A percentile compares a stretch with the other conserved stretches of the same genome.
Conservation (phyloP, 2,797 vertebrate genomes). For the Sebastes diploproa region DNA sequence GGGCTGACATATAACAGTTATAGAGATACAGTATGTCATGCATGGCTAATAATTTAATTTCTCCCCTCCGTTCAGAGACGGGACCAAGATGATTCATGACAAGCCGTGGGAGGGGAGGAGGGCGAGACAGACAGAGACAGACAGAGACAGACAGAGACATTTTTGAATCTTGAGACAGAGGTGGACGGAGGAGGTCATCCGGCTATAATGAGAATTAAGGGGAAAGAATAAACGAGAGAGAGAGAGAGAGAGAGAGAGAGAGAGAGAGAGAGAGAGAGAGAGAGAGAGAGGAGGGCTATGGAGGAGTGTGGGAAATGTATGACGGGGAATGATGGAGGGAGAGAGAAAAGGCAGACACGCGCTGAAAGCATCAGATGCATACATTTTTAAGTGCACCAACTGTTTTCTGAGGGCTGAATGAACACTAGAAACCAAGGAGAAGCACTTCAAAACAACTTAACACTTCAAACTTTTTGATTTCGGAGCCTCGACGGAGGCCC, state of each 20-base stretch:
- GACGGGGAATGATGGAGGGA: not conserved
- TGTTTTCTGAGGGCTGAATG: constrained; percentile 39
- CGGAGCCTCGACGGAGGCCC: constrained; percentile 25
- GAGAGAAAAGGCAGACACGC: not conserved
- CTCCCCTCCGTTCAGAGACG: constrained; percentile 20
- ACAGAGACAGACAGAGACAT: constrained; percentile 4
- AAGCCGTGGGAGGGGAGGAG: constrained; percentile 26
- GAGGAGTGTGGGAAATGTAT: constrained; percentile 5
- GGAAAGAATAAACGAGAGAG: not conserved
- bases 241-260: not conserved
- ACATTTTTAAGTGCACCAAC: constrained; percentile 60
- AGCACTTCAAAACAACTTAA: constrained; percentile 51
- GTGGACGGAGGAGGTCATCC: constrained; percentile 42
- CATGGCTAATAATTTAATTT: constrained; percentile 63
- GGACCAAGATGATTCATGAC: constrained; percentile 47
- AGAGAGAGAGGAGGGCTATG: not conserved
- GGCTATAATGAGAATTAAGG: constrained; percentile 45
- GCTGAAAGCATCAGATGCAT: constrained; percentile 23
- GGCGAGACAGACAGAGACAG: constrained; percentile 5
- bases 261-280: not conserved
- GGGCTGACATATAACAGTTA: constrained; percentile 19
- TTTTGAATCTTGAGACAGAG: constrained; percentile 13
- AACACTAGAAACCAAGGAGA: constrained; percentile 26
- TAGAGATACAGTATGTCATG: constrained; percentile 34
- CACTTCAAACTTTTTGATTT: constrained; percentile 33